Conservation (phyloP, 2,888 invertebrate genomes). For the Lutraria lutraria region DNA sequence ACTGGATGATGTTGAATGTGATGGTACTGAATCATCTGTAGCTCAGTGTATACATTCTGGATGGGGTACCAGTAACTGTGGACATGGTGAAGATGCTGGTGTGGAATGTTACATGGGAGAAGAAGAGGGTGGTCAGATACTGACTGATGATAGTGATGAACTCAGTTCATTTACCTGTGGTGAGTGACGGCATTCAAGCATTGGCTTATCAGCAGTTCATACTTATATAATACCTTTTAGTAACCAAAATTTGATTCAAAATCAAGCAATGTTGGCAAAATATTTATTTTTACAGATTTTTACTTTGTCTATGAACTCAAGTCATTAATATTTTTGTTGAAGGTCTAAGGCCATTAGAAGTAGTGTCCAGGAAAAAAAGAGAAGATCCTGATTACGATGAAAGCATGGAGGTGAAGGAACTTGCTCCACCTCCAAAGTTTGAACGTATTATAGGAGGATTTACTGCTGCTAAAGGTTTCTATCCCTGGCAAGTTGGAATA, state of each 20-base stretch:
- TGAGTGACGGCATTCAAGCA: neutral
- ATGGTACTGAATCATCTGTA: conserved; percentile 71
- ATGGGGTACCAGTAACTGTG: conserved; percentile 72
- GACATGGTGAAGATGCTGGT: conserved; percentile 76
- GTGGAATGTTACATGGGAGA: conserved; percentile 69
- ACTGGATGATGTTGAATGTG: conserved; percentile 76
- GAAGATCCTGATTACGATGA: conserved; percentile 52
- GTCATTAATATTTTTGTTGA: neutral
- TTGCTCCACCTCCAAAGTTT: conserved; percentile 61
- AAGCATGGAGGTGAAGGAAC: conserved; percentile 40
- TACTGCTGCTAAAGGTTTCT: conserved; percentile 78
- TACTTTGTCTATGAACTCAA: too few relatives aligned
- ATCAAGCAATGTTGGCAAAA: too few relatives aligned
- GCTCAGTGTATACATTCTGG: conserved; percentile 68
- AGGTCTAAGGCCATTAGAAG: conserved; percentile 69
- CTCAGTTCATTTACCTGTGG: conserved; percentile 40
- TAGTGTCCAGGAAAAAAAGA: conserved; percentile 61
- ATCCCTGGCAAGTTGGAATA: conserved; percentile 85
- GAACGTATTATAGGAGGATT: conserved; percentile 80
- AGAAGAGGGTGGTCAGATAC: neutral
- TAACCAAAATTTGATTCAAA: too few relatives aligned
- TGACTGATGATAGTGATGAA: conserved; percentile 23
- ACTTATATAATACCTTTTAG: too few relatives aligned
- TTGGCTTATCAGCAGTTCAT: too few relatives aligned
- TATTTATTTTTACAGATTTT: too few relatives aligned